Conservation (phyloP, 2,888 invertebrate genomes). For the Sphaeridia pumilis region DNA sequence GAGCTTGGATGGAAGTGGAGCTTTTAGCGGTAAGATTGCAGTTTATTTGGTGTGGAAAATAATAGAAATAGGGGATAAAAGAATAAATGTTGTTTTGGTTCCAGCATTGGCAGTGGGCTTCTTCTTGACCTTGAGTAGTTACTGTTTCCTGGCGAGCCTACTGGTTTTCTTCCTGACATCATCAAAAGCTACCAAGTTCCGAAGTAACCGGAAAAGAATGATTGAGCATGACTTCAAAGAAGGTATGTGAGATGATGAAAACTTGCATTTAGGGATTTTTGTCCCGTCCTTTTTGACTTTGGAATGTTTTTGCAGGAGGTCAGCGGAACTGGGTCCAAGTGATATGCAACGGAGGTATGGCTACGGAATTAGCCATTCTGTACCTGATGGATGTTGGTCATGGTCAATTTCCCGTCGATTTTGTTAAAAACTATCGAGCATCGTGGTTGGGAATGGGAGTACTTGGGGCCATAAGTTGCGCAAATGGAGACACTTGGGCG, state of each 20-base stretch:
- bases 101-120: constrained; percentile 60
- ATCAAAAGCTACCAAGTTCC: constrained; percentile 68
- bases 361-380: constrained; percentile 60
- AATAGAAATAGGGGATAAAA: neutral
- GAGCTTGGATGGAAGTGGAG: constrained; percentile 59
- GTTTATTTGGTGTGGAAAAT: neutral
- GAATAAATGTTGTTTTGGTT: constrained; percentile 21
- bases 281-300: neutral
- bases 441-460: constrained; percentile 73
- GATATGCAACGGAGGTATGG: constrained; percentile 79
- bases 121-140: constrained; percentile 61
- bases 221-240: constrained; percentile 68
- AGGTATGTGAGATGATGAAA: constrained; percentile 46
- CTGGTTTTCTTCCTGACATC: constrained; percentile 66
- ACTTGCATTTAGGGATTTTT: too few species aligned
- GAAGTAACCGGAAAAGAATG: constrained; percentile 52
- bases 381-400: constrained; percentile 69
- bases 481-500: constrained; percentile 83
- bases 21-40: constrained; percentile 46
- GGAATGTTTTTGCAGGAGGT: constrained; percentile 48
- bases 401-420: constrained; percentile 66
- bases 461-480: constrained; percentile 63
- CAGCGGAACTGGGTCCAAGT: constrained; percentile 84
- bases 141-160: constrained; percentile 60
- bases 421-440: constrained; percentile 58